Conservation (phyloP, 2,888 invertebrate species). For the Drosophila falleni region DNA sequence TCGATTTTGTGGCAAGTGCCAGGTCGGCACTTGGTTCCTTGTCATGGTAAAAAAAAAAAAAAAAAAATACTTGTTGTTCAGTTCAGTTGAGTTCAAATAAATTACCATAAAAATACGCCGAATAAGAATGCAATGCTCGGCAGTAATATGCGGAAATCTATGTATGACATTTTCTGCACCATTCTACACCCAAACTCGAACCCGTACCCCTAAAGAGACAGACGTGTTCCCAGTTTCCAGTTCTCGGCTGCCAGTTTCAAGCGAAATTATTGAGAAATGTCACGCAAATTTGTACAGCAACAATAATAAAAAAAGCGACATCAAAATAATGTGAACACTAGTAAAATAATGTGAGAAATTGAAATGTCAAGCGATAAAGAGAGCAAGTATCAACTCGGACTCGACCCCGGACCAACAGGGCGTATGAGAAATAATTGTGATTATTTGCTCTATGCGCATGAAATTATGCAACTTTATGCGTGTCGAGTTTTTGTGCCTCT, state of each 20-base stretch:
- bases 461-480: slow-evolving; percentile 75
- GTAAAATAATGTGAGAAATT: slow-evolving; percentile 70
- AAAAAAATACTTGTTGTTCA: slow-evolving; percentile 20
- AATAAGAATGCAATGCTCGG: slow-evolving; percentile 62
- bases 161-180: slow-evolving; percentile 62
- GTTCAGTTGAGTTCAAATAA: slow-evolving; percentile 63
- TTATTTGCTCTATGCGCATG: slow-evolving; percentile 78
- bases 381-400: not conserved
- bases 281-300: slow-evolving; percentile 66
- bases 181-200: slow-evolving; percentile 9
- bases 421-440: slow-evolving; percentile 64
- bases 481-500: slow-evolving; percentile 21
- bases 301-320: slow-evolving; percentile 21
- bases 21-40: slow-evolving; percentile 25
- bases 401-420: slow-evolving; percentile 12
- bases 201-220: slow-evolving; percentile 55
- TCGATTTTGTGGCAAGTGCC: slow-evolving; percentile 62
- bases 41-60: slow-evolving; percentile 14
- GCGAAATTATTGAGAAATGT: slow-evolving; percentile 77
- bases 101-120: slow-evolving; percentile 76
- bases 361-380: slow-evolving; percentile 67
- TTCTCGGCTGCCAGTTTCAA: not conserved
- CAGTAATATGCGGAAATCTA: slow-evolving; percentile 76
- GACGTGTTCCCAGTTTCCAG: slow-evolving; percentile 34
- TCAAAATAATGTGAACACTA: slow-evolving; percentile 49